These are phyloP conservation scores for Eudorcas thomsonii DNA, from an alignment of 2,113 vertebrate species.

Conservation along the genomic window DNA sequence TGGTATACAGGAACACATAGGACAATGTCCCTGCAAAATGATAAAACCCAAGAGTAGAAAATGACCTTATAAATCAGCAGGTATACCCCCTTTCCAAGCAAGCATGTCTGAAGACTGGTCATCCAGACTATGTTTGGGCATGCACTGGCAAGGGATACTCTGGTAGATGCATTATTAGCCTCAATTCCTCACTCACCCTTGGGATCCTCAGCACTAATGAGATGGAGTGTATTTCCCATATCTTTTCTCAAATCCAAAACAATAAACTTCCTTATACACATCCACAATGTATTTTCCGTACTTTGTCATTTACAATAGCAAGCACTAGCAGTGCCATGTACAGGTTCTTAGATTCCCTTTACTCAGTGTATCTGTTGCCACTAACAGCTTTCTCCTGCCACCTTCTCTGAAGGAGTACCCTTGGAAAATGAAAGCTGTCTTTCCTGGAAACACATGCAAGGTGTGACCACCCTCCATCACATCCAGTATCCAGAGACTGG, in stretches of 20 bases:
- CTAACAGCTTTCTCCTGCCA: background rate
- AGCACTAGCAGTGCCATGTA: background rate
- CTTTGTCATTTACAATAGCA: background rate
- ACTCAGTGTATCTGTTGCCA: background rate
- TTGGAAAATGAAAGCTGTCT: background rate
- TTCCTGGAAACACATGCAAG: background rate
- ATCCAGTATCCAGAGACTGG: background rate
- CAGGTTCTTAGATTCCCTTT: background rate
- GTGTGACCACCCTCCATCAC: background rate
- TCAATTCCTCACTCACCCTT: background rate
- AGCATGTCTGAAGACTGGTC: background rate
- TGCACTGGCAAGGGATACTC: fast-evolving
- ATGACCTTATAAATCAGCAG: background rate
- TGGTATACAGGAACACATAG: background rate
- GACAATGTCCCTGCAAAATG: background rate
- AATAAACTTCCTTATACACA: background rate
- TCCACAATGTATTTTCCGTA: background rate
- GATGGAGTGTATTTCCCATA: background rate
- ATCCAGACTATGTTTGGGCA: background rate
- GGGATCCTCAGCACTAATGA: background rate
- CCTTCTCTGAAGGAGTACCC: background rate
- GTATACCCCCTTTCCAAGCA: background rate
- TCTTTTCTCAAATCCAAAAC: background rate
- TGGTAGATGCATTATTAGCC: background rate
- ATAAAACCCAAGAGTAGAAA: background rate